Evolutionary conservation across 2,888 invertebrate species (phyloP).

Genomic region (Xestobium rufovillosum): DNA sequence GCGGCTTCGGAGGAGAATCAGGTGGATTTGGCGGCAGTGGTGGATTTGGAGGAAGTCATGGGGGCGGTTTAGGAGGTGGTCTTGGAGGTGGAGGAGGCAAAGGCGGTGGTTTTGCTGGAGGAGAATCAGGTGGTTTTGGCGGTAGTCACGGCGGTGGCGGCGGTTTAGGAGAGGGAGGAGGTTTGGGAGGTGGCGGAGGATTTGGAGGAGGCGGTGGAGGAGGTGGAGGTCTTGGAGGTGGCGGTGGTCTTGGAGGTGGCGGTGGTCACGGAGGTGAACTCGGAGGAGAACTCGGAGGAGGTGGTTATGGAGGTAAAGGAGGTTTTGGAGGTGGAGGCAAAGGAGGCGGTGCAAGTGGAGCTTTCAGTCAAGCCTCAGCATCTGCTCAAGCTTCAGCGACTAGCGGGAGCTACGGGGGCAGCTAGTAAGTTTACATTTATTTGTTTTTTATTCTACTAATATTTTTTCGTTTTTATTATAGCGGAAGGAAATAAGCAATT

Average conservation of each 20-base stretch:
- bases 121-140: slow-evolving; percentile 4
- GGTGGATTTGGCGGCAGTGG: slow-evolving; percentile 13
- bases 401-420: slow-evolving; percentile 8
- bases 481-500: too few relatives aligned
- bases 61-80: slow-evolving; percentile 4
- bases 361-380: slow-evolving; percentile 9
- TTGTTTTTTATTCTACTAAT: too few relatives aligned
- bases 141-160: slow-evolving; percentile 8
- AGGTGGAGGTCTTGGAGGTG: slow-evolving; percentile 2
- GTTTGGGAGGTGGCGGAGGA: slow-evolving; percentile 7
- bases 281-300: slow-evolving; percentile 5
- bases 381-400: slow-evolving; percentile 13
- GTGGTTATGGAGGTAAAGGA: slow-evolving; percentile 12
- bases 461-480: slow-evolving; percentile 1
- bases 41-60: slow-evolving; percentile 1
- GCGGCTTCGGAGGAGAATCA: slow-evolving; percentile 13
- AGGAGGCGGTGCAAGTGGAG: slow-evolving; percentile 8
- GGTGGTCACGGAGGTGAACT: slow-evolving; percentile 4
- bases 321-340: slow-evolving; percentile 7
- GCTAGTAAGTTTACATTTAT: slow-evolving; percentile 10
- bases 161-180: slow-evolving; percentile 5
- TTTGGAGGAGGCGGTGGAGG: slow-evolving; percentile 6
- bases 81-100: slow-evolving; percentile 11
- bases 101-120: slow-evolving; percentile 8
- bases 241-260: slow-evolving; percentile 5